Conservation (phyloP, 2,113 vertebrate genomes). For the Caracal caracal region DNA sequence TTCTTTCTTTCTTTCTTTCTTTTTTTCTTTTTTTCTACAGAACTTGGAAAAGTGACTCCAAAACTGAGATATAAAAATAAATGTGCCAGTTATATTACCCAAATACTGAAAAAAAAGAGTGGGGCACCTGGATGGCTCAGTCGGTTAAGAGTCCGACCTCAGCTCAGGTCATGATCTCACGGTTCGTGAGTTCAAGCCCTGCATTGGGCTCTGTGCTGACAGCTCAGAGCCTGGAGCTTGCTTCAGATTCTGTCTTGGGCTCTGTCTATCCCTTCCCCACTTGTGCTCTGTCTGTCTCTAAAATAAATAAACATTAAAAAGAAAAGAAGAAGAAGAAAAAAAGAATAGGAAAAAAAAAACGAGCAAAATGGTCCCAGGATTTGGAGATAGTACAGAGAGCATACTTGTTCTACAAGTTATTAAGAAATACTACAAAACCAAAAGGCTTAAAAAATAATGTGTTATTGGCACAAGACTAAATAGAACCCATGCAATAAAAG, state of each 20-base stretch:
- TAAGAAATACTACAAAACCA: background rate
- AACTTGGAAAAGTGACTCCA: conserved; percentile 16
- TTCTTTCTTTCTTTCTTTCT: too few species aligned
- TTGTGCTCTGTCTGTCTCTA: background rate
- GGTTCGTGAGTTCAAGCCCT: too few species aligned
- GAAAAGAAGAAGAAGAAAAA: too few species aligned
- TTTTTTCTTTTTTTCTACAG: background rate
- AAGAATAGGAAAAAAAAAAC: background rate
- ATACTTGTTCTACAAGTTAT: background rate
- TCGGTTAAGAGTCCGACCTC: too few species aligned
- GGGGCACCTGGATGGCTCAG: too few species aligned
- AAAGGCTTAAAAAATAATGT: background rate
- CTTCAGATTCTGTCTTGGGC: too few species aligned
- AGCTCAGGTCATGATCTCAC: too few species aligned
- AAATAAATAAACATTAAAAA: background rate
- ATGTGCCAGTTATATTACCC: background rate
- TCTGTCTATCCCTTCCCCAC: too few species aligned
- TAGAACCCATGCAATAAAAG: background rate
- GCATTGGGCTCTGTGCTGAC: too few species aligned
- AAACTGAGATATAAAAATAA: background rate
- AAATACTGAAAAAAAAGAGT: background rate
- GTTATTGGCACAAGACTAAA: background rate
- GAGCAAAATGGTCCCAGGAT: background rate
- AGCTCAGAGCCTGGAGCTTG: too few species aligned
- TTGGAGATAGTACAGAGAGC: background rate